phyloP scores from a whole-genome alignment of 1,140 invertebrate genomes.

The Drosophila lini region DNA sequence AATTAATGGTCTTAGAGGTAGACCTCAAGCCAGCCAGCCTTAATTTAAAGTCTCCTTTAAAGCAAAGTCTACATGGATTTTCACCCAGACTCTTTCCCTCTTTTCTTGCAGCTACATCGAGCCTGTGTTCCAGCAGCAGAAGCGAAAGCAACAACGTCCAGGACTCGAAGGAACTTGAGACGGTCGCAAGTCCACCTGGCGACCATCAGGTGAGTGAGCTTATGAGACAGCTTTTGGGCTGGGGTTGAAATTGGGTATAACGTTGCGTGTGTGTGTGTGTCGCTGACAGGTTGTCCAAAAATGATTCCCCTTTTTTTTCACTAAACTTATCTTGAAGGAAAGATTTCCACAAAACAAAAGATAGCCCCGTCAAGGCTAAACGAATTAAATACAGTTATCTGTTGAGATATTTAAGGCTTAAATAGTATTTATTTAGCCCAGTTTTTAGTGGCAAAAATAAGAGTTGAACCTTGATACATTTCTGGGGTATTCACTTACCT shows the following conservation, averaged over 20 bases:
- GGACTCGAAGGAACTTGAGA: constrained; percentile 8
- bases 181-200: constrained; percentile 18
- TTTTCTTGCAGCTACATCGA: constrained; percentile 32
- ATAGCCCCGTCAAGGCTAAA: not conserved
- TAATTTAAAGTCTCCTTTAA: not conserved
- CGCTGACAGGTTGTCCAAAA: constrained; percentile 9
- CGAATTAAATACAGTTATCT: not conserved
- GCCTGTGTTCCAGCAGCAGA: not conserved
- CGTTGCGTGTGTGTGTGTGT: not conserved
- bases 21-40: constrained; percentile 40
- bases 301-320: not conserved
- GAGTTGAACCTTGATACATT: not conserved
- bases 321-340: not conserved
- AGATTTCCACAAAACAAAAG: not conserved
- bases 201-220: constrained; percentile 35
- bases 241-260: not conserved
- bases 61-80: constrained; percentile 1
- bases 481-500: too few species aligned
- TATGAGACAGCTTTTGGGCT: not conserved
- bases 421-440: not conserved
- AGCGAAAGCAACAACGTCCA: constrained; percentile 6
- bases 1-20: constrained; percentile 63
- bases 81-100: not conserved
- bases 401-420: not conserved
- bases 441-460: not conserved